phyloP scores from a whole-genome alignment of 2,797 vertebrate species.

The Mormyrops boulengeri region DNA sequence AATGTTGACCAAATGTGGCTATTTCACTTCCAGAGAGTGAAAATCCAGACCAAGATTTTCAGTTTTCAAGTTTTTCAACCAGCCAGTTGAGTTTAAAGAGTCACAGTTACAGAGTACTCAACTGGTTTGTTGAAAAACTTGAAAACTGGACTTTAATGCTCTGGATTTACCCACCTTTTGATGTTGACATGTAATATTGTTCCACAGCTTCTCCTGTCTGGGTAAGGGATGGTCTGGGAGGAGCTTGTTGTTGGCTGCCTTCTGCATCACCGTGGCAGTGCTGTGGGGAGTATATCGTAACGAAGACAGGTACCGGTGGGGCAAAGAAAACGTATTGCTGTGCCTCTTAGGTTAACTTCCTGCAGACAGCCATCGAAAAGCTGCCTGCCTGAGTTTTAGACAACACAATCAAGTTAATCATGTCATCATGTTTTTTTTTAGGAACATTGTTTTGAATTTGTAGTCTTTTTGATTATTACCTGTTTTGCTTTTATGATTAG shows the following conservation, averaged over 20 bases:
- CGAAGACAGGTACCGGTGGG: conserved; percentile 60
- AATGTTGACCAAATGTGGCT: not conserved
- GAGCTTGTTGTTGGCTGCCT: conserved; percentile 55
- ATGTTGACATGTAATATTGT: not conserved
- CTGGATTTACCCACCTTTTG: not conserved
- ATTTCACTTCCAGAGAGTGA: not conserved
- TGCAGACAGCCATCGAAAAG: not conserved
- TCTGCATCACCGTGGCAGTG: conserved; percentile 56
- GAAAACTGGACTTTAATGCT: not conserved
- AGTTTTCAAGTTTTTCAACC: not conserved
- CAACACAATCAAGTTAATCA: not conserved
- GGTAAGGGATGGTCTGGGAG: conserved; percentile 59
- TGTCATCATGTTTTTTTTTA: not conserved
- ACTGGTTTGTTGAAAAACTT: not conserved
- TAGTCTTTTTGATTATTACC: not conserved
- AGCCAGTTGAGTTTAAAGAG: not conserved
- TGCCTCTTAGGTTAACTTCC: not conserved
- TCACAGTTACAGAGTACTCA: not conserved
- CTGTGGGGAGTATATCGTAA: conserved; percentile 71
- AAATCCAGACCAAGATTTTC: not conserved
- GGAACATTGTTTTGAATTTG: not conserved
- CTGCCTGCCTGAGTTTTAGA: not conserved
- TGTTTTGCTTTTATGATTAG: not conserved
- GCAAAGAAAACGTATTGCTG: not conserved
- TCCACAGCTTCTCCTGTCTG: conserved; percentile 50